A percentile compares a stretch with the other conserved stretches of the same genome.
Evolutionary conservation across 2,113 vertebrate genomes (phyloP).

Genomic region (Channa argus): DNA sequence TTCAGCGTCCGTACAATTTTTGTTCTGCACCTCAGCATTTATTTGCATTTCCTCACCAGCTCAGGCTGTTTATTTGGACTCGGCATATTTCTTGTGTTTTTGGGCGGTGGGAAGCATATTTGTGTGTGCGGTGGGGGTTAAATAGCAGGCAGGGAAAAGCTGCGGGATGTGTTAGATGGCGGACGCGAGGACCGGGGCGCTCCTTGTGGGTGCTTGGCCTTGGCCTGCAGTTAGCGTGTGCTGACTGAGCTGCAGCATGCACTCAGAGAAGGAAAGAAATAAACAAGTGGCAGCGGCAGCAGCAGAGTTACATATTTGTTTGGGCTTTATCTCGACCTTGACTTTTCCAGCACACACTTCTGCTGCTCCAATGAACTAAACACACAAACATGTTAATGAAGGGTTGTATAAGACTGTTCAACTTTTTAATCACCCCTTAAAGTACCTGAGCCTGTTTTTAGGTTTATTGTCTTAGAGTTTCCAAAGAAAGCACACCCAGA

Average conservation of each 20-base stretch:
- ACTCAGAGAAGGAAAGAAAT: slow-evolving; percentile 38
- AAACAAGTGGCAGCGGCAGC: slow-evolving; percentile 40
- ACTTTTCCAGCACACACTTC: not conserved
- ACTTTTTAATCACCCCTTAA: slow-evolving; percentile 32
- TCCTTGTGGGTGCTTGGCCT: slow-evolving; percentile 66
- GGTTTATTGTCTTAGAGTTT: not conserved
- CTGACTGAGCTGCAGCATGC: slow-evolving; percentile 40
- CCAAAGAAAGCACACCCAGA: not conserved
- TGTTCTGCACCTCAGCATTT: slow-evolving; percentile 46
- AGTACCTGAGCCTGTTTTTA: slow-evolving; percentile 4
- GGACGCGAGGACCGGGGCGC: slow-evolving; percentile 48
- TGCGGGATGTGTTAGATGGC: slow-evolving; percentile 34
- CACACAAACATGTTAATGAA: slow-evolving; percentile 40
- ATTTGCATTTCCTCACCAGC: slow-evolving; percentile 44
- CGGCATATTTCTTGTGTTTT: slow-evolving; percentile 26
- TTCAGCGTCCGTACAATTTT: slow-evolving; percentile 35
- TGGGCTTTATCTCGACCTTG: slow-evolving; percentile 9
- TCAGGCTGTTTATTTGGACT: slow-evolving; percentile 54
- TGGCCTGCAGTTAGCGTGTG: slow-evolving; percentile 49
- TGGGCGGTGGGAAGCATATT: slow-evolving; percentile 51
- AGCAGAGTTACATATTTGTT: slow-evolving; percentile 26
- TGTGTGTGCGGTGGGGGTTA: slow-evolving; percentile 59
- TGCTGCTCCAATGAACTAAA: slow-evolving; percentile 22
- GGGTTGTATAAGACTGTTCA: slow-evolving; percentile 33
- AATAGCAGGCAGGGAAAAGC: slow-evolving; percentile 41